Evolutionary conservation across 2,888 invertebrate genomes (phyloP), one percentile per base, ranked within the genome.

Genomic region (Pheosia gnoma): DNA sequence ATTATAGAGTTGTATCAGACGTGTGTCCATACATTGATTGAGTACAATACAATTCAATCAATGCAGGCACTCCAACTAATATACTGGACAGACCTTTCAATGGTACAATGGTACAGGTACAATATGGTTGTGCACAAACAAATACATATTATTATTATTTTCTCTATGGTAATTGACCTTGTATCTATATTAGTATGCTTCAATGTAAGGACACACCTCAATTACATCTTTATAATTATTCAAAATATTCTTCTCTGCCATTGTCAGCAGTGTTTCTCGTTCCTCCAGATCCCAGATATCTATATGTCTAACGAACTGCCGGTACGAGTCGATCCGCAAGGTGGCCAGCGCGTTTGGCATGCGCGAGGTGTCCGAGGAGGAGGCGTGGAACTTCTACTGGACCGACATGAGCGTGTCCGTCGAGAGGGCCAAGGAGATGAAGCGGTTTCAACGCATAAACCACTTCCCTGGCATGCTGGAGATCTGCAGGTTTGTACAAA

Each of bases 391-490:
- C 84, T 95, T 98, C 70, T 97, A 96, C 81, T 98, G 98, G 98
- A 97, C 97, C 0, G 98, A 98, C 84, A 95, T 96, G 79, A 96
- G 97, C 71, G 96, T 98, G 36, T 96, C 97, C 9, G 95, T 98
- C 3, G 98, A 98, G 79, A 90, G 97, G 59, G 97, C 97, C 57
- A 98, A 98, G 87, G 97, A 97, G 77, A 97, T 98, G 98, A 98
- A 97, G 87, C 94, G 98, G 67, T 98, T 96, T 87, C 97, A 98
- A 91, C 96, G 97, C 83, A 97, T 98, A 66, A 98, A 98, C 86
- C 98, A 98, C 89, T 98, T 98, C 84, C 98, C 98, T 1, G 97
- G 97, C 60, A 98, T 98, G 97, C 94, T 95, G 74, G 97, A 98
- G 85, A 97, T 98, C 70, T 97, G 97, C 89, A 94, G 94, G 94